A percentile compares a stretch with the other conserved stretches of the same genome.
phyloP scores from a whole-genome alignment of 2,888 invertebrate genomes.

The Ennomos quercinarius region DNA sequence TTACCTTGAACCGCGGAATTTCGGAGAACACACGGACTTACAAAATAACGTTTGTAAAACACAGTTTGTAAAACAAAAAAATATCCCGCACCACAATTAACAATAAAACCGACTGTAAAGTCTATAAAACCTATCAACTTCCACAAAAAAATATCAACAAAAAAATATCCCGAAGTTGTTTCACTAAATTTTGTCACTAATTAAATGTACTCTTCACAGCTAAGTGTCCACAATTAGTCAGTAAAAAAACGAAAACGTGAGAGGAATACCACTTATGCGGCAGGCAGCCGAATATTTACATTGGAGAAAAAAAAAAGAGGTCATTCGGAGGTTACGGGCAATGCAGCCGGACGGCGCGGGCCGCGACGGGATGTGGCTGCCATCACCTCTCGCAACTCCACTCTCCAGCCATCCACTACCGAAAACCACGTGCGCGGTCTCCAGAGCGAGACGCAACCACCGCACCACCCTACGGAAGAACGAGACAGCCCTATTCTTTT shows the following conservation, averaged over 20 bases:
- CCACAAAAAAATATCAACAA: slow-evolving; percentile 42
- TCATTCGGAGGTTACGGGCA: slow-evolving; percentile 84
- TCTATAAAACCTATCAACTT: slow-evolving; percentile 52
- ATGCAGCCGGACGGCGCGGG: slow-evolving; percentile 83
- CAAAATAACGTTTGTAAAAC: slow-evolving; percentile 6
- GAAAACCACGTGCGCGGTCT: slow-evolving; percentile 79
- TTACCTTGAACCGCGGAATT: slow-evolving; percentile 25
- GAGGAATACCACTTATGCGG: slow-evolving; percentile 84
- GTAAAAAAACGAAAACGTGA: slow-evolving; percentile 59
- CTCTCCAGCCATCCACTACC: slow-evolving; percentile 50
- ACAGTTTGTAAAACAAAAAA: slow-evolving; percentile 27
- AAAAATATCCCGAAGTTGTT: slow-evolving; percentile 52
- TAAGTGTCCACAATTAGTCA: slow-evolving; percentile 63
- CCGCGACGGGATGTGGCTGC: slow-evolving; percentile 79
- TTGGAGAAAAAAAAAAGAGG: slow-evolving; percentile 84
- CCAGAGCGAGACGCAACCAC: slow-evolving; percentile 63
- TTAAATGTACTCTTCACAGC: slow-evolving; percentile 60
- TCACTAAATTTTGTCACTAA: slow-evolving; percentile 63
- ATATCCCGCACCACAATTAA: slow-evolving; percentile 59
- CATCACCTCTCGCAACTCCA: slow-evolving; percentile 50
- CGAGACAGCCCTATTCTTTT: slow-evolving; percentile 71
- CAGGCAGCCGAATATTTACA: slow-evolving; percentile 85
- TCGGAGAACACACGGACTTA: slow-evolving; percentile 25
- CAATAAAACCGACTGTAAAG: slow-evolving; percentile 53
- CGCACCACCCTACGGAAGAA: slow-evolving; percentile 42